These are phyloP conservation scores for Plectropomus leopardus DNA, from an alignment of 2,113 vertebrate genomes.

Conservation along the genomic window DNA sequence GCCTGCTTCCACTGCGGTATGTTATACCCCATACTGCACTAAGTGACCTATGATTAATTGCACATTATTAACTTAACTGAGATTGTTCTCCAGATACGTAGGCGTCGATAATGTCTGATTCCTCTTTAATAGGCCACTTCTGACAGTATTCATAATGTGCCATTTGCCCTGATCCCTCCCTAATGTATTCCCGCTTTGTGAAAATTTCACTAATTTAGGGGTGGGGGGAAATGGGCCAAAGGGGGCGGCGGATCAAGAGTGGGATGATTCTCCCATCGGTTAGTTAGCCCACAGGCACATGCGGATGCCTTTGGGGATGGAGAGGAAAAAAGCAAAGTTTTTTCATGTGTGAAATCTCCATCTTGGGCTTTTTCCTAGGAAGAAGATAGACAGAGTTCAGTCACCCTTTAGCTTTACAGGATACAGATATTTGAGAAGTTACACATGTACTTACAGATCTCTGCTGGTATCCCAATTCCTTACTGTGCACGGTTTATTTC, in stretches of 20 bases:
- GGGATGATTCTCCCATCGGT: slow-evolving; percentile 52
- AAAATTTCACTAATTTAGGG: slow-evolving; percentile 72
- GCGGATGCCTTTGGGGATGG: slow-evolving; percentile 31
- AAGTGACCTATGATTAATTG: slow-evolving; percentile 86
- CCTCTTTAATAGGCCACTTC: slow-evolving; percentile 83
- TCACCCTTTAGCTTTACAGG: slow-evolving; percentile 2
- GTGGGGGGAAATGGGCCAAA: slow-evolving; percentile 59
- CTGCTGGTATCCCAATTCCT: neutral
- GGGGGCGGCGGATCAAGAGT: slow-evolving; percentile 36
- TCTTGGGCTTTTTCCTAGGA: slow-evolving; percentile 22
- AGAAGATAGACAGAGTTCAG: slow-evolving; percentile 29
- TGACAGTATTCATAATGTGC: slow-evolving; percentile 83
- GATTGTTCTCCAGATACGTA: slow-evolving; percentile 82
- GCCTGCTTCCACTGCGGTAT: slow-evolving; percentile 45
- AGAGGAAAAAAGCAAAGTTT: slow-evolving; percentile 58
- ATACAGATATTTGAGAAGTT: slow-evolving; percentile 2
- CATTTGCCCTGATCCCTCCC: slow-evolving; percentile 77
- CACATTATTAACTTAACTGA: slow-evolving; percentile 82
- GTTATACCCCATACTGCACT: slow-evolving; percentile 62
- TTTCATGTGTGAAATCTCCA: slow-evolving; percentile 68
- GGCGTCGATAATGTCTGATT: slow-evolving; percentile 80
- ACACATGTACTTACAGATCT: neutral
- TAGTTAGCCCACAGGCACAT: slow-evolving; percentile 56
- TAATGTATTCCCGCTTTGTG: slow-evolving; percentile 79
- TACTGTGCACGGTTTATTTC: slow-evolving; percentile 5